These are phyloP conservation scores for Periophthalmus magnuspinnatus DNA, from an alignment of 2,797 vertebrate species.

Conservation along the genomic window DNA sequence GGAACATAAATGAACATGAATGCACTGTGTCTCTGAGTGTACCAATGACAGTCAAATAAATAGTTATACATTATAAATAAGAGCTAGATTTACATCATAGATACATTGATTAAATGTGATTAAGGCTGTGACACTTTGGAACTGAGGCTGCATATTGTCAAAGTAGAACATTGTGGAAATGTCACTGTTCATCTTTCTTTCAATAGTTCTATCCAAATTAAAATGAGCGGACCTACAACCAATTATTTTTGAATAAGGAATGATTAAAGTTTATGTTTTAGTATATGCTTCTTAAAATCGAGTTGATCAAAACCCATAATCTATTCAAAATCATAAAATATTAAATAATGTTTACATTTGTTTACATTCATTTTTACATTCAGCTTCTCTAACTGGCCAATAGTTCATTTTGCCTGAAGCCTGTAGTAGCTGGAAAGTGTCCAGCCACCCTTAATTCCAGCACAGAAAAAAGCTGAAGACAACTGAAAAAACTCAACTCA, in stretches of 20 bases:
- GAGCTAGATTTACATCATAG: slow-evolving; percentile 11
- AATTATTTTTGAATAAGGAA: neutral
- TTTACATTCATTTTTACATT: neutral
- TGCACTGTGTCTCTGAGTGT: neutral
- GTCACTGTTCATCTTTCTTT: neutral
- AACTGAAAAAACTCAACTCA: neutral
- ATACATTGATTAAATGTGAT: slow-evolving; percentile 17
- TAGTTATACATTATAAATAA: slow-evolving; percentile 37
- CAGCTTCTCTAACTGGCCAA: neutral
- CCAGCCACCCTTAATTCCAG: neutral
- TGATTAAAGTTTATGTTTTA: neutral
- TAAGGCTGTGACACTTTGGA: slow-evolving; percentile 14
- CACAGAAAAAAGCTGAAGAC: neutral
- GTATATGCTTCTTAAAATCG: neutral
- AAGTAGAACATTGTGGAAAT: neutral
- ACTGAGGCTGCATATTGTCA: neutral
- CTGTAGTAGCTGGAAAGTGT: neutral
- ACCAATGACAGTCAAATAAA: slow-evolving; percentile 53
- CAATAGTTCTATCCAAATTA: neutral
- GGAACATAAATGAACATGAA: neutral
- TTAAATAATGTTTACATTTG: neutral
- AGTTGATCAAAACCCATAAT: neutral
- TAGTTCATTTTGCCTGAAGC: neutral
- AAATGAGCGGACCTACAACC: neutral
- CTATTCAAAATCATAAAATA: neutral